Conservation (phyloP, 2,797 vertebrate genomes). For the Gymnocypris eckloni region DNA sequence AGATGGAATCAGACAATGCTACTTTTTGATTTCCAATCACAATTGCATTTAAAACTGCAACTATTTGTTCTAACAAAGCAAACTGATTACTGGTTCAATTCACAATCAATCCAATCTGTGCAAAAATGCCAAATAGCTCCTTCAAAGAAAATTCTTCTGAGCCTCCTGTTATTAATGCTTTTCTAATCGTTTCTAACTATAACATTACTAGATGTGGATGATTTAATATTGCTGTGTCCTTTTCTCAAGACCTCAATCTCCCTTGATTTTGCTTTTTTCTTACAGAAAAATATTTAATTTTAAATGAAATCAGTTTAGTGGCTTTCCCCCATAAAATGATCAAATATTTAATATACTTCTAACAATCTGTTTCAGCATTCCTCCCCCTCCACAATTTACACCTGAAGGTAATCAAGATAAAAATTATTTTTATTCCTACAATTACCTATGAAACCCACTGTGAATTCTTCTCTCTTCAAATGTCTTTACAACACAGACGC, state of each 20-base stretch:
- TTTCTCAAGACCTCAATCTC: not conserved
- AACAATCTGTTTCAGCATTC: constrained; percentile 69
- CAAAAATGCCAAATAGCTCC: not conserved
- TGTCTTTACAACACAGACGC: constrained; percentile 25
- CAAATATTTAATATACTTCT: not conserved
- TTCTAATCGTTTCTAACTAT: constrained; percentile 11
- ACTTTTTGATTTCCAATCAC: constrained; percentile 65
- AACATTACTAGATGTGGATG: not conserved
- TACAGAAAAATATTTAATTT: not conserved
- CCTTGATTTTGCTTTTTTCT: not conserved
- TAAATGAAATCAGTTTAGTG: not conserved
- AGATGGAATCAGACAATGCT: constrained; percentile 78
- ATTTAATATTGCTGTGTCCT: constrained; percentile 2
- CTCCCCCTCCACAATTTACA: constrained; percentile 77
- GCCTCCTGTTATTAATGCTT: not conserved
- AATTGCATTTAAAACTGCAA: not conserved
- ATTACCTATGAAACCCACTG: not conserved
- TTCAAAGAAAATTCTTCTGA: constrained; percentile 8
- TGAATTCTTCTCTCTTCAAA: constrained; percentile 66
- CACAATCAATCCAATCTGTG: constrained; percentile 1
- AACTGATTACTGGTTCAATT: not conserved
- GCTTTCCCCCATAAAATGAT: not conserved
- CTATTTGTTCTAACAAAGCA: constrained; percentile 9
- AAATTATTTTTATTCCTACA: not conserved
- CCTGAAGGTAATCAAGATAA: constrained; percentile 74